A percentile compares a stretch with the other conserved stretches of the same genome.
Conservation (phyloP, 2,113 vertebrate species). For the Hemicordylus capensis region DNA sequence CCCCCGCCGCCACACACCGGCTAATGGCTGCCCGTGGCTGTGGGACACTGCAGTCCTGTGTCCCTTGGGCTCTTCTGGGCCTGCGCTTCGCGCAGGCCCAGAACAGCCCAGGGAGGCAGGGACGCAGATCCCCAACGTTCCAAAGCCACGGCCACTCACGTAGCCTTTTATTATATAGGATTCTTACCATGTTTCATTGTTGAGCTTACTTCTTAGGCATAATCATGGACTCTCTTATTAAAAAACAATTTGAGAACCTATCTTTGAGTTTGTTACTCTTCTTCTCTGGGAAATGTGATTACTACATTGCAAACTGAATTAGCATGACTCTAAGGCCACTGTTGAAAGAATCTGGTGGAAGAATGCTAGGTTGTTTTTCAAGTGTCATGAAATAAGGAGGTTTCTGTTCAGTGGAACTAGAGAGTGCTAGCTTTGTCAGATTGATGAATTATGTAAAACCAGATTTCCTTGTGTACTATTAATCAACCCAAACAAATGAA, state of each 20-base stretch:
- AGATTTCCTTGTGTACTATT: constrained; percentile 76
- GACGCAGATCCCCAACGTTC: too few species aligned
- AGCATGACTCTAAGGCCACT: constrained; percentile 32
- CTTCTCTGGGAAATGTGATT: constrained; percentile 38
- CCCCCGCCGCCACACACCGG: too few species aligned
- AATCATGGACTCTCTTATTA: not conserved
- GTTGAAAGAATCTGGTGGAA: constrained; percentile 38
- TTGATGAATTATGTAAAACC: constrained; percentile 81
- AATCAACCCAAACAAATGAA: constrained; percentile 77
- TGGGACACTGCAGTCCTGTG: too few species aligned
- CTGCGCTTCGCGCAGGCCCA: too few species aligned
- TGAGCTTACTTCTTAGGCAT: not conserved
- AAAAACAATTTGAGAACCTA: not conserved
- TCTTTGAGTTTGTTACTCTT: constrained; percentile 11
- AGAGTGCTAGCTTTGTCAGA: constrained; percentile 67
- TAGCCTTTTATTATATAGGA: too few species aligned
- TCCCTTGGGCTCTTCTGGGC: too few species aligned
- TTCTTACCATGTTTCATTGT: not conserved
- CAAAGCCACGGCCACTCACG: too few species aligned
- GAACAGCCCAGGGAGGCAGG: too few species aligned
- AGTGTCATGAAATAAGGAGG: constrained; percentile 57
- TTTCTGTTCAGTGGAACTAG: constrained; percentile 57
- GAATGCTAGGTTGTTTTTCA: constrained; percentile 64
- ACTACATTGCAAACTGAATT: constrained; percentile 39
- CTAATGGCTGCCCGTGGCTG: too few species aligned